These are phyloP conservation scores for Pseudorhombus dupliciocellatus DNA, from an alignment of 2,113 vertebrate genomes.

Conservation along the genomic window DNA sequence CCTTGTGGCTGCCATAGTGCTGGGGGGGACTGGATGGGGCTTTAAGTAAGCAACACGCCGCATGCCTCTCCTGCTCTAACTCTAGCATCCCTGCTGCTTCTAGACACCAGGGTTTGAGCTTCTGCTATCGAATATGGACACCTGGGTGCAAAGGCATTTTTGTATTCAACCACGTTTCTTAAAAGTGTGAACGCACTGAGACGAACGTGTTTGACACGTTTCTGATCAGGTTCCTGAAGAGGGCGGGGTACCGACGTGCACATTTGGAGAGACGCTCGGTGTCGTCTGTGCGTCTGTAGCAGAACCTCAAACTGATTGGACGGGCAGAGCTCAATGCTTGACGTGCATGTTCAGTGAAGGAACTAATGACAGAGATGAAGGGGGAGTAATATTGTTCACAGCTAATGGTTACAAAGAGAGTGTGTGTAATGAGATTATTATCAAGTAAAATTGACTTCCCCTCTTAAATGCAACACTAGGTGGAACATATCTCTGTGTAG, in stretches of 20 bases:
- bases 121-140: slow-evolving; percentile 87
- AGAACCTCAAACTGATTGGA: slow-evolving; percentile 94
- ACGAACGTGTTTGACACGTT: slow-evolving; percentile 6
- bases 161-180: not conserved
- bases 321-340: slow-evolving; percentile 94
- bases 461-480: slow-evolving; percentile 34
- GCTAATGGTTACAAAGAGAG: slow-evolving; percentile 13
- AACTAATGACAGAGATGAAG: slow-evolving; percentile 31
- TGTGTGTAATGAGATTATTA: slow-evolving; percentile 9
- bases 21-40: slow-evolving; percentile 99
- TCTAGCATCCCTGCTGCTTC: slow-evolving; percentile 93
- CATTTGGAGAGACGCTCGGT: slow-evolving; percentile 19
- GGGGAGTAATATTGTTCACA: slow-evolving; percentile 22
- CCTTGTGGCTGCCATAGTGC: slow-evolving; percentile 99
- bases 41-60: slow-evolving; percentile 99
- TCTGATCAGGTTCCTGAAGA: not conserved
- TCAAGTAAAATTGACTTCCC: slow-evolving; percentile 20
- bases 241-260: slow-evolving; percentile 3
- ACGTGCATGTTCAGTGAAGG: slow-evolving; percentile 88
- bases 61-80: slow-evolving; percentile 93
- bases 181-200: not conserved
- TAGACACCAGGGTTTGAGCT: slow-evolving; percentile 92
- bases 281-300: slow-evolving; percentile 85
- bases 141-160: slow-evolving; percentile 2
- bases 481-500: slow-evolving; percentile 25